Conservation (phyloP, 2,797 vertebrate genomes). For the Pygocentrus nattereri region DNA sequence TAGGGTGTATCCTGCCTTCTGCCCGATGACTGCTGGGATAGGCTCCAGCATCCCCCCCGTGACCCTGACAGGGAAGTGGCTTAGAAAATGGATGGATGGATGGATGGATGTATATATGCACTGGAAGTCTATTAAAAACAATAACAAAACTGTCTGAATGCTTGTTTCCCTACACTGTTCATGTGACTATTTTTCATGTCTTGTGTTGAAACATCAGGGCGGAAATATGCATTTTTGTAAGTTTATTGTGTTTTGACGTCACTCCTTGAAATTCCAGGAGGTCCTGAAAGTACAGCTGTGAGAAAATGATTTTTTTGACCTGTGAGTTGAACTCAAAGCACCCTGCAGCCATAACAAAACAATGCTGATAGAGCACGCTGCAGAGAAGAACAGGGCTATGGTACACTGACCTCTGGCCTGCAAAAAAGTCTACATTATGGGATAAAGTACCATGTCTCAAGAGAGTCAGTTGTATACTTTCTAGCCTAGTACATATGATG, state of each 20-base stretch:
- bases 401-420: slow-evolving; percentile 32
- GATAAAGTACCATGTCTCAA: slow-evolving; percentile 9
- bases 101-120: no score
- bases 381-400: slow-evolving; percentile 33
- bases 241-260: slow-evolving; percentile 1
- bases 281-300: slow-evolving; percentile 2
- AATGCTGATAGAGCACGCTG: slow-evolving; percentile 50
- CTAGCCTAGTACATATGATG: neutral
- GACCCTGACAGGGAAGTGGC: no score
- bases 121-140: no score
- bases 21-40: no score
- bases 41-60: no score
- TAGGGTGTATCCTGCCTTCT: no score
- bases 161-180: no score
- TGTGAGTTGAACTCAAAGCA: slow-evolving; percentile 37
- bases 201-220: neutral
- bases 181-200: neutral
- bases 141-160: no score
- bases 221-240: slow-evolving; percentile 2
- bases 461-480: slow-evolving; percentile 29
- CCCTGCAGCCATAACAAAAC: slow-evolving; percentile 44
- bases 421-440: slow-evolving; percentile 37
- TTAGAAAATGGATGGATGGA: no score
- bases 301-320: slow-evolving; percentile 38
- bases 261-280: slow-evolving; percentile 4